Conservation (phyloP, 2,888 invertebrate genomes). For the Acrobasis suavella region DNA sequence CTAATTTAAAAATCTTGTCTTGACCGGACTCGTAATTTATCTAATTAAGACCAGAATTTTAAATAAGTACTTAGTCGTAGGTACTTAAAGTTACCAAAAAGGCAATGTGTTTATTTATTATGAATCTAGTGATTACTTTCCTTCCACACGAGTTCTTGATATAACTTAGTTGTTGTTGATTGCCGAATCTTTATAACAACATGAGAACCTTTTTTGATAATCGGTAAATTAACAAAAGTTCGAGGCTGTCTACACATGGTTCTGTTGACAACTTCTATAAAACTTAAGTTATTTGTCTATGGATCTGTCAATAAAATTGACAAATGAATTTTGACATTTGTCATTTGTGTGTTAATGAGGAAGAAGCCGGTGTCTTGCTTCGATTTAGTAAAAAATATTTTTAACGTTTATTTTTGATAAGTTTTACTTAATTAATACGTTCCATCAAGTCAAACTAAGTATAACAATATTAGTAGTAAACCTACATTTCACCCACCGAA, state of each 20-base stretch:
- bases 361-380: constrained; percentile 15
- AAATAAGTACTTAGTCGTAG: no score
- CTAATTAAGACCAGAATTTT: no score
- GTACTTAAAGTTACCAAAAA: no score
- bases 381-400: constrained; percentile 26
- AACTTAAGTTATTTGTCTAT: background rate
- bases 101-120: no score
- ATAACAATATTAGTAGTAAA: constrained; percentile 4
- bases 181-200: no score
- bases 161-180: no score
- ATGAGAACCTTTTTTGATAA: no score
- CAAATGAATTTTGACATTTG: background rate
- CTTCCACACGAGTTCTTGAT: no score
- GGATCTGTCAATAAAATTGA: constrained; percentile 2
- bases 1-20: no score
- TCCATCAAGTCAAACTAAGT: background rate
- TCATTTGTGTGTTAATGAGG: background rate
- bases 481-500: constrained; percentile 2
- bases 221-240: background rate
- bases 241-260: no score
- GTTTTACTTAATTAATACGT: constrained; percentile 28
- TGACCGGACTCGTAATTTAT: no score
- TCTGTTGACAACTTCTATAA: background rate
- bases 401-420: constrained; percentile 38
- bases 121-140: no score